phyloP scores from a whole-genome alignment of 2,797 vertebrate genomes.

The Siniperca undulata region DNA sequence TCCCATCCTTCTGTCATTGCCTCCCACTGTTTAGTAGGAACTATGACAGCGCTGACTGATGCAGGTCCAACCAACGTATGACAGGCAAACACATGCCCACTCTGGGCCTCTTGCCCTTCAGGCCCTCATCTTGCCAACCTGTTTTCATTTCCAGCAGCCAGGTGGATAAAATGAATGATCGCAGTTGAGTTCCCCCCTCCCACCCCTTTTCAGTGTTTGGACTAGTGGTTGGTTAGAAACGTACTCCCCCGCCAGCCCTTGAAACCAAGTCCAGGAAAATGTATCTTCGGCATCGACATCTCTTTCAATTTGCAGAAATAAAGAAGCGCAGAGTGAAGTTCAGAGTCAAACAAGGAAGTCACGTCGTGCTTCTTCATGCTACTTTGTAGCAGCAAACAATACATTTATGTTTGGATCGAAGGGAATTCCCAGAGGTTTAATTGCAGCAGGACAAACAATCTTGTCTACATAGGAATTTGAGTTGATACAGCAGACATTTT shows the following conservation, averaged over 20 bases:
- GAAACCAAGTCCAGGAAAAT: conserved; percentile 4
- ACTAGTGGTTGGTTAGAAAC: conserved; percentile 1
- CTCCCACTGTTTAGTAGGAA: conserved; percentile 26
- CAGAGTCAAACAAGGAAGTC: background rate
- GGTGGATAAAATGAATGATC: conserved; percentile 61
- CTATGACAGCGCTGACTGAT: conserved; percentile 50
- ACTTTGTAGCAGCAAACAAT: background rate
- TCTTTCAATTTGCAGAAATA: conserved; percentile 16
- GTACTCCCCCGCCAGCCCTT: background rate
- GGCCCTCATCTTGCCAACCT: conserved; percentile 32
- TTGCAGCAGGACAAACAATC: background rate
- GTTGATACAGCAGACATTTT: background rate
- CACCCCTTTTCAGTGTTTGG: background rate
- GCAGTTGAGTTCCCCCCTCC: background rate
- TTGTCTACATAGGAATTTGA: background rate
- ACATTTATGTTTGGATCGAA: background rate
- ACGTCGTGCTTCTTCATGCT: background rate
- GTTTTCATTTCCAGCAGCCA: conserved; percentile 47
- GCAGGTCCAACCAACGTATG: conserved; percentile 31
- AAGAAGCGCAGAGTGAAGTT: conserved; percentile 4
- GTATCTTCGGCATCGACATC: background rate
- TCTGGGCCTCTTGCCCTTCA: conserved; percentile 19
- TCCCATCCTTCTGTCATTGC: conserved; percentile 13
- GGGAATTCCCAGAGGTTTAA: background rate
- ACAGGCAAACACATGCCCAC: conserved; percentile 55